A percentile compares a stretch with the other conserved stretches of the same genome.
Conservation (phyloP, 1,140 invertebrate species). For the Delia radicum region DNA sequence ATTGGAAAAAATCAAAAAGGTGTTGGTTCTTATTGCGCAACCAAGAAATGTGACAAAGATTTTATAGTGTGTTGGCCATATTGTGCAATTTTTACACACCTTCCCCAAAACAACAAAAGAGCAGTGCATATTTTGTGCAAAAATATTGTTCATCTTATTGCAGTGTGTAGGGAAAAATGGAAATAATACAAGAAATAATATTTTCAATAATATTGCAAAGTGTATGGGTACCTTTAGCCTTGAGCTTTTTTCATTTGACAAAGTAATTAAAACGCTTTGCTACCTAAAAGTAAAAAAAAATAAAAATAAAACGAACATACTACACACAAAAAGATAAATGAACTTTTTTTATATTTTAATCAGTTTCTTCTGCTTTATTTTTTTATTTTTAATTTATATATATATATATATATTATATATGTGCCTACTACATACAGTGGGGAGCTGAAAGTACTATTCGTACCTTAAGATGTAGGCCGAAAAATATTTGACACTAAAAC, state of each 20-base stretch:
- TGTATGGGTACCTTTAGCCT: background rate
- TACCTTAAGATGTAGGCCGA: too few species aligned
- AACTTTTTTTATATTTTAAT: conserved; percentile 1
- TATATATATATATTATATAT: too few species aligned
- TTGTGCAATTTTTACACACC: background rate
- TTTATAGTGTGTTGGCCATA: background rate
- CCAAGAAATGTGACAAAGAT: too few species aligned
- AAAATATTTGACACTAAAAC: too few species aligned
- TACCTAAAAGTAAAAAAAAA: background rate
- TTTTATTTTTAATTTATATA: background rate
- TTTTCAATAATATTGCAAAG: background rate
- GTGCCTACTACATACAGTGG: too few species aligned
- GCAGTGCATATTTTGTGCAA: background rate
- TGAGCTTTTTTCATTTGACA: conserved; percentile 4
- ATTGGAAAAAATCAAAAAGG: too few species aligned
- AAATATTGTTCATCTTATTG: background rate
- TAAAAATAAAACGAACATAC: background rate
- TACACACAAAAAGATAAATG: background rate
- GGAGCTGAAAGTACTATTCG: too few species aligned
- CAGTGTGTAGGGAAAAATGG: too few species aligned
- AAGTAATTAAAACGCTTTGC: conserved; percentile 4
- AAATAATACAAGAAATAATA: too few species aligned
- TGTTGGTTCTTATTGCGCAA: too few species aligned
- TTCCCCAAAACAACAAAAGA: background rate
- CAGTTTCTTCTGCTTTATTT: background rate